Percentiles rank a stretch among this genome's conserved stretches.
These are phyloP conservation scores for Meghimatium bilineatum DNA, from an alignment of 2,888 invertebrate species.

Conservation along the genomic window DNA sequence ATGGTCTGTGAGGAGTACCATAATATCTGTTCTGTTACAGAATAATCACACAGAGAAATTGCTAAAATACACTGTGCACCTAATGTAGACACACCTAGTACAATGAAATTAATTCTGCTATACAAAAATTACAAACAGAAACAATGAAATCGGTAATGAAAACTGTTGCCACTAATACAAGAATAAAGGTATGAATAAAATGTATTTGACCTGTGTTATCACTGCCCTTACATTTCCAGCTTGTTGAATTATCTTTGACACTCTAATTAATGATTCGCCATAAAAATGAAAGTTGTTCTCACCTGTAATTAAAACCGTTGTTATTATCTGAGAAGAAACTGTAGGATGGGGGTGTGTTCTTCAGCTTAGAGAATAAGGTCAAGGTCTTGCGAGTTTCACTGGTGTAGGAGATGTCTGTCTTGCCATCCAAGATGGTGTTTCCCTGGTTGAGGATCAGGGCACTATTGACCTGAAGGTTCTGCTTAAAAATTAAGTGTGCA, in stretches of 20 bases:
- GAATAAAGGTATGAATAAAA: too few species aligned
- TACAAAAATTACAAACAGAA: background rate
- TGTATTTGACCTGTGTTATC: too few species aligned
- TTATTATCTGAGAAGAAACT: background rate
- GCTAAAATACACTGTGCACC: too few species aligned
- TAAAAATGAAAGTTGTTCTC: background rate
- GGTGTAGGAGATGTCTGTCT: conserved; percentile 64
- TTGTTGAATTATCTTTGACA: too few species aligned
- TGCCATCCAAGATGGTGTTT: conserved; percentile 57
- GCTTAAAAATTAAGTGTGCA: background rate
- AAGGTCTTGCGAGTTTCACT: conserved; percentile 62
- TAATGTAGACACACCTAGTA: background rate
- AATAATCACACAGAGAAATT: too few species aligned
- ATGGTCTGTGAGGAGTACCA: too few species aligned
- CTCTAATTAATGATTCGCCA: too few species aligned
- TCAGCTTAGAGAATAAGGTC: conserved; percentile 57
- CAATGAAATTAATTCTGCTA: background rate
- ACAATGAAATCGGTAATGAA: background rate
- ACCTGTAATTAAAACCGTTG: conserved; percentile 38
- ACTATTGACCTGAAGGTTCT: conserved; percentile 56
- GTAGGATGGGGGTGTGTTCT: conserved; percentile 49
- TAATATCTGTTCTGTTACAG: too few species aligned
- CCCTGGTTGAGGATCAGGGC: conserved; percentile 58
- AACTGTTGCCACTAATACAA: too few species aligned
- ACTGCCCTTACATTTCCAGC: too few species aligned